Conservation (phyloP, 1,140 invertebrate species). For the Himalopsyche phryganea region DNA sequence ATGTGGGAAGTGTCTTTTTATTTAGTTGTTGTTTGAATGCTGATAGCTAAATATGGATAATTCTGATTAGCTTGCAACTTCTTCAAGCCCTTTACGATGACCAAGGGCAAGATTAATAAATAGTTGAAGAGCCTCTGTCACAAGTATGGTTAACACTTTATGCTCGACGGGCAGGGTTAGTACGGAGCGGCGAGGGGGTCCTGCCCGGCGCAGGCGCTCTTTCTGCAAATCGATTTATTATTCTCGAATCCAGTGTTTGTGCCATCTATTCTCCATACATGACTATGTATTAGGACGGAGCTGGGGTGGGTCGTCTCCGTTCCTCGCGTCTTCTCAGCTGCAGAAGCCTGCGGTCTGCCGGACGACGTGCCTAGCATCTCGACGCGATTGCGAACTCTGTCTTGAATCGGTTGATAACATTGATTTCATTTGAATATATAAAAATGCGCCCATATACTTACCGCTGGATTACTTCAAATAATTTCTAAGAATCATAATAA, state of each 20-base stretch:
- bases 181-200: slow-evolving; percentile 5
- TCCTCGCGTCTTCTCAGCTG: slow-evolving; percentile 7
- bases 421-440: slow-evolving; percentile 14
- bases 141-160: slow-evolving; percentile 30
- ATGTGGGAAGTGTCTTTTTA: too few relatives aligned
- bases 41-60: too few relatives aligned
- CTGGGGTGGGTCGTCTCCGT: slow-evolving; percentile 17
- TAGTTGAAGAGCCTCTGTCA: not conserved
- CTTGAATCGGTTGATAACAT: not conserved
- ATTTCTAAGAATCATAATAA: too few relatives aligned
- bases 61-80: too few relatives aligned
- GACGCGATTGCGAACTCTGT: not conserved
- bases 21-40: too few relatives aligned
- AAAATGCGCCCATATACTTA: not conserved
- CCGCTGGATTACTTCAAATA: too few relatives aligned
- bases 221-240: slow-evolving; percentile 33
- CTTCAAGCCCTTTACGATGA: too few relatives aligned
- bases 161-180: slow-evolving; percentile 6
- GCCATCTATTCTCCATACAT: slow-evolving; percentile 36
- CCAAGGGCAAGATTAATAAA: too few relatives aligned
- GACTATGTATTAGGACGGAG: slow-evolving; percentile 33
- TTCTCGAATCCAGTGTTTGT: slow-evolving; percentile 35
- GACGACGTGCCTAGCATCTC: too few relatives aligned
- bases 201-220: slow-evolving; percentile 27
- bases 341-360: not conserved